phyloP scores from a whole-genome alignment of 2,113 vertebrate species.

The Lampris megalopsis region DNA sequence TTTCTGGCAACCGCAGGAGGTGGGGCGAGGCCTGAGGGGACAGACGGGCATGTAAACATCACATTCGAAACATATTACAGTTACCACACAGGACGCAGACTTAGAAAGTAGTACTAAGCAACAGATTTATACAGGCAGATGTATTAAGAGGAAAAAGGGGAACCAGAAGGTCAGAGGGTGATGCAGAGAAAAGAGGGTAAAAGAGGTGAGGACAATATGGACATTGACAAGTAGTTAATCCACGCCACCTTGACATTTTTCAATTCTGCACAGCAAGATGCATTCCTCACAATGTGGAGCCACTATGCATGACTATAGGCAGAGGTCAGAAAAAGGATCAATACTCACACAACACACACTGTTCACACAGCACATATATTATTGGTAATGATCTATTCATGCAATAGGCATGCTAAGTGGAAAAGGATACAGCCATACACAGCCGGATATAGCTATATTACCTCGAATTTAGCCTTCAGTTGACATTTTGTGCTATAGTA shows the following conservation, averaged over 20 bases:
- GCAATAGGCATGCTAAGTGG: conserved; percentile 19
- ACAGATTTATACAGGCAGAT: background rate
- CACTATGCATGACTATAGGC: background rate
- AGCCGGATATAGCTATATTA: conserved; percentile 2
- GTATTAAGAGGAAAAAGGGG: background rate
- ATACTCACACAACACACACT: conserved; percentile 4
- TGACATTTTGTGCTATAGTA: background rate
- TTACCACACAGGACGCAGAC: background rate
- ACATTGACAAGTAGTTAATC: background rate
- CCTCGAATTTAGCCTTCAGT: background rate
- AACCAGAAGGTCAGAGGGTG: background rate
- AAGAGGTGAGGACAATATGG: background rate
- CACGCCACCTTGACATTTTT: background rate
- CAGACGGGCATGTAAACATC: conserved; percentile 1
- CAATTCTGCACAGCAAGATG: conserved; percentile 8
- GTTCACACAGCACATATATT: background rate
- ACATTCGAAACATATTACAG: conserved; percentile 12
- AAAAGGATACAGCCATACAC: background rate
- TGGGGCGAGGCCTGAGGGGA: conserved; percentile 69
- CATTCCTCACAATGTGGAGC: background rate
- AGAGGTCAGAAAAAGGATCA: background rate
- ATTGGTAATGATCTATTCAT: conserved; percentile 5
- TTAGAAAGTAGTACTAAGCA: background rate
- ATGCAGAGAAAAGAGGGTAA: background rate
- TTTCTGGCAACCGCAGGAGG: conserved; percentile 64